Evolutionary conservation across 2,113 vertebrate species (phyloP), one percentile per base, ranked within the genome.

Genomic region (Xenus cinereus): DNA sequence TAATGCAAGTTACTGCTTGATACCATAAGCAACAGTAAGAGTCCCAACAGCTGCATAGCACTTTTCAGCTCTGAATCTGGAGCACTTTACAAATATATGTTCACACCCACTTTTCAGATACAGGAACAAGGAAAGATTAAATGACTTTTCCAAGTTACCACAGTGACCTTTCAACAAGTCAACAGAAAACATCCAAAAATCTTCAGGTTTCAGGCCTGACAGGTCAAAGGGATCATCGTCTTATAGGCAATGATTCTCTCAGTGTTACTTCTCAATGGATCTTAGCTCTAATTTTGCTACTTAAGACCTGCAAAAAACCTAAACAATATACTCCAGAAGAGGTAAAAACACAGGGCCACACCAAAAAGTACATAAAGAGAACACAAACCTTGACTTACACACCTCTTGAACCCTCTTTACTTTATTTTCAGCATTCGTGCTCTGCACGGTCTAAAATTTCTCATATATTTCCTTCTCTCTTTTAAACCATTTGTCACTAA

Each of bases 41-140:
- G 53, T 69, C 60, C 51, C 30, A 79, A 32, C 2, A 43, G 85
- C 57, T 56, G 41, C 12, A 15, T 1, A 4, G 48, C 68, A 81
- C 30, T 78, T 63, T 12, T 33, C 76, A 81, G 83, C 37, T 86
- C 46, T 63, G 28, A 68, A 59, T 60, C 67, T 63, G 68, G 72
- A 84, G 33, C 33, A 74, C 72, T 89, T 88, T 8, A 68, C 33
- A 94, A 81, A 68, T 41, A 6, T 1, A 62, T 43, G 72, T 89
- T 96, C 90, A 89, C 72, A 95, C 39, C 45, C 46, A 86, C 90
- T 96, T 86, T 77, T 75, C 51, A 78, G 72, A 93, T 41, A 87
- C 14, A 59, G n/a, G 41, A 91, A 91, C 84, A 74, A 59, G 50
- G 50, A 32, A 91, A 77, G 78, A 80, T 54, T 45, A 93, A 86